A percentile compares a stretch with the other conserved stretches of the same genome.
phyloP scores from a whole-genome alignment of 2,113 vertebrate species.

The Rousettus leschenaultii region DNA sequence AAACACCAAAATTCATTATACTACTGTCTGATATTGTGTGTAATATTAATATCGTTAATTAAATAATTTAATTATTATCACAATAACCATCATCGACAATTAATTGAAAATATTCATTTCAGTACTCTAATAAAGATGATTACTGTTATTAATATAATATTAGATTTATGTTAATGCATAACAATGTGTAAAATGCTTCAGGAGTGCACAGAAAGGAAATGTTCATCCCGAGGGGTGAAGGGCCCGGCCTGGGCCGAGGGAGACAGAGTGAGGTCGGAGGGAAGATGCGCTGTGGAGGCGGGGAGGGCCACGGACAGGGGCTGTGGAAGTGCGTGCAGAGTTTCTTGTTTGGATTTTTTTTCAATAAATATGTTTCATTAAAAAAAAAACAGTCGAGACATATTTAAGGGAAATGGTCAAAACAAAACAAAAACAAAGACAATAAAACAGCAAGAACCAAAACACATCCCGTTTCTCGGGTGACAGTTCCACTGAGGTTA shows the following conservation, averaged over 20 bases:
- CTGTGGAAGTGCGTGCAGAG: fast-evolving
- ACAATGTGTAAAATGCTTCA: not conserved
- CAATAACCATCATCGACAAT: not conserved
- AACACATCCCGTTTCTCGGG: fast-evolving
- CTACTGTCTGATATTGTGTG: not conserved
- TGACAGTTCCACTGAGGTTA: not conserved
- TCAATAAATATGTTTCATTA: not conserved
- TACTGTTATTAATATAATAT: not conserved
- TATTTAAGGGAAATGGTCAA: not conserved
- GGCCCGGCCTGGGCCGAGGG: not conserved
- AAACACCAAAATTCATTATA: not conserved
- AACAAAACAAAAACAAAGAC: not conserved
- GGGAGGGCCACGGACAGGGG: fast-evolving
- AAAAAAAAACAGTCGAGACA: not conserved
- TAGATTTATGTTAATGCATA: not conserved
- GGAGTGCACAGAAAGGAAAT: not conserved
- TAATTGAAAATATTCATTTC: not conserved
- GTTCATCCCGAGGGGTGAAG: not conserved
- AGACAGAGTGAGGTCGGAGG: no score
- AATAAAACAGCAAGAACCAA: not conserved
- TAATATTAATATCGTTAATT: not conserved
- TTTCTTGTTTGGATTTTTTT: not conserved
- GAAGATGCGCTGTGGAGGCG: fast-evolving
- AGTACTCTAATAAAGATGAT: not conserved
- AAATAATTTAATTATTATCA: not conserved